A percentile compares a stretch with the other conserved stretches of the same genome.
Evolutionary conservation across 2,113 vertebrate genomes (phyloP).

Genomic region (Coptodon rendalli): DNA sequence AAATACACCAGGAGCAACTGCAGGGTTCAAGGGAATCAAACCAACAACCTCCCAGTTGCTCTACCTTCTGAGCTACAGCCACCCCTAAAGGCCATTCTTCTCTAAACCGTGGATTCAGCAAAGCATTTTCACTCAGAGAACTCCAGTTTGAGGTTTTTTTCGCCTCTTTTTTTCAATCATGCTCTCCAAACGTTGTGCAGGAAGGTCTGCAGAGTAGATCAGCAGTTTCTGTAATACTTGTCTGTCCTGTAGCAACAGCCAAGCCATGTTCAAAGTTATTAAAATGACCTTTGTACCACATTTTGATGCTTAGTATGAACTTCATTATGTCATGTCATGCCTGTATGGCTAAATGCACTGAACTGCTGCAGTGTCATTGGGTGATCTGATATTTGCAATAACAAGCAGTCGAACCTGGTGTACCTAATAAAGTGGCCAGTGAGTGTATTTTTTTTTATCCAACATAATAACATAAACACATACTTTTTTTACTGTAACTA

Average conservation of each 20-base stretch:
- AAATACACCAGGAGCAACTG: not conserved
- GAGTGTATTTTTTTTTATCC: not conserved
- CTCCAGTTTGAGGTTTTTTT: fast-evolving
- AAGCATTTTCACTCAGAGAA: fast-evolving
- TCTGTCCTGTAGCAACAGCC: not conserved
- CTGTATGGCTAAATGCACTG: not conserved
- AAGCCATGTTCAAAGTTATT: not conserved
- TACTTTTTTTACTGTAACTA: not conserved
- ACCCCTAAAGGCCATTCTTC: not conserved
- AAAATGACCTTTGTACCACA: not conserved
- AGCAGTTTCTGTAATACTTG: not conserved
- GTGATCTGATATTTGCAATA: not conserved
- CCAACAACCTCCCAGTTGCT: not conserved
- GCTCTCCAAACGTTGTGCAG: fast-evolving
- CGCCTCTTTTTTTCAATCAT: fast-evolving
- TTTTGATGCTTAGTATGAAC: not conserved
- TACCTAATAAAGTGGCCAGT: not conserved
- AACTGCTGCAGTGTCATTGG: not conserved
- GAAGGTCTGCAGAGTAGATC: not conserved
- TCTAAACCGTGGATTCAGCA: not conserved
- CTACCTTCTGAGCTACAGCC: not conserved
- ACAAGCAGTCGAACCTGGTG: not conserved
- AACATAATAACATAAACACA: not conserved
- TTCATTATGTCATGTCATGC: not conserved
- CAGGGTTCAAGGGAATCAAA: not conserved